Evolutionary conservation across 2,113 vertebrate genomes (phyloP).

Genomic region (Cyprinodon brontotheroides): DNA sequence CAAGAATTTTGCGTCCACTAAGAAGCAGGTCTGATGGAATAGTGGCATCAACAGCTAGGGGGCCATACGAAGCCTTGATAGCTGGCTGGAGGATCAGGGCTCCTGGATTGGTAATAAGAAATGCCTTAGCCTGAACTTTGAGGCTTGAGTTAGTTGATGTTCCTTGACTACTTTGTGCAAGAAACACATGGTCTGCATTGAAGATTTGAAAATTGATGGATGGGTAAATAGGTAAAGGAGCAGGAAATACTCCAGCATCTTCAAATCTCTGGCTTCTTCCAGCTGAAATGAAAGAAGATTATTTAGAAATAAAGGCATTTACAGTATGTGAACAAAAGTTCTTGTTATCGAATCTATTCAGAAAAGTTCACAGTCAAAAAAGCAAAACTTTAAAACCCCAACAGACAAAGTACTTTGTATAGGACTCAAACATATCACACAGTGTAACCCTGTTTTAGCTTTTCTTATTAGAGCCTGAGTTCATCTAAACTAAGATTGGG

Average conservation of each 20-base stretch:
- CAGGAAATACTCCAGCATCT: constrained; percentile 74
- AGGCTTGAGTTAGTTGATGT: constrained; percentile 84
- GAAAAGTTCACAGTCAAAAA: neutral
- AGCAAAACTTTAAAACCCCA: no score
- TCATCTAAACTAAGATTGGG: no score
- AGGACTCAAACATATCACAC: no score
- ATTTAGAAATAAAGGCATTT: constrained; percentile 5
- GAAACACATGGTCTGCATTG: constrained; percentile 84
- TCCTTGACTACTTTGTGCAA: constrained; percentile 83
- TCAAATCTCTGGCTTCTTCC: constrained; percentile 80
- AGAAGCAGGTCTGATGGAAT: constrained; percentile 84
- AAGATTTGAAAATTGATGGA: constrained; percentile 83
- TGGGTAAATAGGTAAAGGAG: constrained; percentile 82
- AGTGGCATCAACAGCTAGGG: constrained; percentile 80
- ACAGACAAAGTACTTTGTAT: no score
- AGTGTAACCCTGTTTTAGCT: no score
- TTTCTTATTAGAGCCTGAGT: no score
- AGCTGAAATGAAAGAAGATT: constrained; percentile 51
- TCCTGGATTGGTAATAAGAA: constrained; percentile 82
- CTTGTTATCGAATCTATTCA: neutral
- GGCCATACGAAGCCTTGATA: constrained; percentile 86
- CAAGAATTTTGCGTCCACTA: constrained; percentile 80
- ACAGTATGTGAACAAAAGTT: neutral
- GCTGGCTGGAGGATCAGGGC: constrained; percentile 69
- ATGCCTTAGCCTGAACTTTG: constrained; percentile 83